Evolutionary conservation across 1,140 invertebrate genomes (phyloP), one percentile per base, ranked within the genome.

Genomic region (Rhyacophila brunnea): DNA sequence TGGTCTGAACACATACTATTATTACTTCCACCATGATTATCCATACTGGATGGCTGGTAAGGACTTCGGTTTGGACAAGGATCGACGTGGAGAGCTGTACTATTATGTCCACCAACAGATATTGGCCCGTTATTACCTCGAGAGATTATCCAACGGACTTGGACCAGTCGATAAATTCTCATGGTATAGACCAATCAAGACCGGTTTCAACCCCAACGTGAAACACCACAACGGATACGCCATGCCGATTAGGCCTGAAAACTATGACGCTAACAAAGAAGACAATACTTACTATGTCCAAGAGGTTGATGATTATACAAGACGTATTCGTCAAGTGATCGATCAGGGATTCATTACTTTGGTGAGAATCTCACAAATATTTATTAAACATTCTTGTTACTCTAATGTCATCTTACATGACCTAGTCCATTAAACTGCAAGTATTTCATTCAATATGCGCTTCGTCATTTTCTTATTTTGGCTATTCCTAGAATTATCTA

Each of bases 1-100:
- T 55, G 82, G 84, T 47, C 73, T 89, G 13, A 91, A 90, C 74
- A 74, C 83, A 6, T 88, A 85, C 77, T 85, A 88, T 20, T 52
- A 38, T 19, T 38, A 52, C 71, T 75, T 85, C 73, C 84, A 88
- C 66, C 73, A 83, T 69, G 78, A 83, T 52, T 87, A 86, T 70
- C 86, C 88, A 15, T 83, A 81, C 78, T 87, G 83, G 83, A 70
- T 87, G 68, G 78, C 74, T 23, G 77, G 80, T 36, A 79, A 81
- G 7, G 75, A 82, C 2, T 80, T 79, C 47, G 66, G 77, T 14
- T 63, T 85, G 6, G 76, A 83, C 58, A 83, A 81, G 63, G 78
- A 83, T 47, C 77, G 84, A 62, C 83, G 85, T 49, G 85, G 85
- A 36, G 83, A 87, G 64, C 68, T 83, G 7, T 84, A 81, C 71